Evolutionary conservation across 1,140 invertebrate genomes (phyloP), one percentile per base, ranked within the genome.

Genomic region (Caerostris darwini): DNA sequence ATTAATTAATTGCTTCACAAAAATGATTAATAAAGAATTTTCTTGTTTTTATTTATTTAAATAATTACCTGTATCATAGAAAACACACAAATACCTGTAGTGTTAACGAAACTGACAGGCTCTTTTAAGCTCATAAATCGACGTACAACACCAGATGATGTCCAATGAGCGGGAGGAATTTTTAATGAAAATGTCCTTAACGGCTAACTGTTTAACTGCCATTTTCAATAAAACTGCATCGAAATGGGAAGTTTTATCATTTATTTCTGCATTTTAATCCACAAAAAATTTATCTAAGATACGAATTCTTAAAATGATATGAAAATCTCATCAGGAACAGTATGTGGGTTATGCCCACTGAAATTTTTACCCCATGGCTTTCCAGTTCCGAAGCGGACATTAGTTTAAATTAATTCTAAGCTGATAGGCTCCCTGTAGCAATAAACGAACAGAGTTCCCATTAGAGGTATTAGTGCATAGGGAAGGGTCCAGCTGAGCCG

Each of bases 351-450:
- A 87, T 87, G 12, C n/a, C 8, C 10, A 54, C 14, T 8, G n/a
- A 90, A 77, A 19, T 90, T 81, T 67, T 90, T 77, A 77, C 19
- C 69, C 50, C 69, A 61, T 81, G 71, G 34, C 81, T 85, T 61
- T 92, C 83, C 58, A 87, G 85, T 93, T 87, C 34, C 85, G 67
- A 54, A 81, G 77, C 54, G 14, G 34, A 86, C 86, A 94, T 94
- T 94, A 94, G 61, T 94, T 94, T 88, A 94, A 94, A 94, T 94
- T 94, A 94, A 94, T 94, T 94, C 92, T 89, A 88, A 94, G 86
- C 91, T 92, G 58, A 83, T 92, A 61, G 77, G 71, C 81, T 64
- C 67, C 67, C 92, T 58, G 61, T 64, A 56, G 86, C 86, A 81
- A 94, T 94, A 87, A 94, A 88, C 54, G 92, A 88, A 94, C 92